Conservation (phyloP, 2,888 invertebrate genomes). For the Schizotus pectinicornis region DNA sequence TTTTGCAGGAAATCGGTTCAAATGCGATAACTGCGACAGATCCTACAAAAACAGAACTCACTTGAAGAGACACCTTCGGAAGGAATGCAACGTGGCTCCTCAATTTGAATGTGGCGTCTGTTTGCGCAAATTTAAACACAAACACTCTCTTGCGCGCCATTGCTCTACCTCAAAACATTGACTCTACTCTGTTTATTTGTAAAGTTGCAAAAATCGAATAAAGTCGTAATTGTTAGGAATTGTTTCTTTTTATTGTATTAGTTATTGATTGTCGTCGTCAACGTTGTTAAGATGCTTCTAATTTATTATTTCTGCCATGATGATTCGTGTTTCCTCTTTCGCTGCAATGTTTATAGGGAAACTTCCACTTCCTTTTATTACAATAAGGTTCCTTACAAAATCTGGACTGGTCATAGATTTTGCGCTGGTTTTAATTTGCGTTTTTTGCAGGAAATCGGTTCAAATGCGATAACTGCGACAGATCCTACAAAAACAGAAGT, state of each 20-base stretch:
- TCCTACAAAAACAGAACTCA: constrained; percentile 20
- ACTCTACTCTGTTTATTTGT: no score
- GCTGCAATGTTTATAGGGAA: background rate
- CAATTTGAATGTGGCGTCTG: constrained; percentile 15
- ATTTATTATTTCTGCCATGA: no score
- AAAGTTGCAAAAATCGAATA: no score
- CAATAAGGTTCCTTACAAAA: no score
- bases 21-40: constrained; percentile 21
- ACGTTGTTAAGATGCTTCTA: no score
- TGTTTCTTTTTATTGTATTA: background rate
- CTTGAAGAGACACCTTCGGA: constrained; percentile 18
- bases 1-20: constrained; percentile 25
- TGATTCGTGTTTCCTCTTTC: no score
- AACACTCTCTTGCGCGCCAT: no score
- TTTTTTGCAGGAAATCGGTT: constrained; percentile 25
- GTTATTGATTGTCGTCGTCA: no score
- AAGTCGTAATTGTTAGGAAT: background rate
- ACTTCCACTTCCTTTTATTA: background rate
- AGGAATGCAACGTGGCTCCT: constrained; percentile 21
- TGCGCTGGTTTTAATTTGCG: background rate
- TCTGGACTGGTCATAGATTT: no score
- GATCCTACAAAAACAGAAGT: constrained; percentile 19
- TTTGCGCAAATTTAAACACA: no score
- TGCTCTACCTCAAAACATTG: no score
- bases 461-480: constrained; percentile 21